A percentile compares a stretch with the other conserved stretches of the same genome.
Conservation (phyloP, 2,797 vertebrate genomes). For the Labeo calbasu region DNA sequence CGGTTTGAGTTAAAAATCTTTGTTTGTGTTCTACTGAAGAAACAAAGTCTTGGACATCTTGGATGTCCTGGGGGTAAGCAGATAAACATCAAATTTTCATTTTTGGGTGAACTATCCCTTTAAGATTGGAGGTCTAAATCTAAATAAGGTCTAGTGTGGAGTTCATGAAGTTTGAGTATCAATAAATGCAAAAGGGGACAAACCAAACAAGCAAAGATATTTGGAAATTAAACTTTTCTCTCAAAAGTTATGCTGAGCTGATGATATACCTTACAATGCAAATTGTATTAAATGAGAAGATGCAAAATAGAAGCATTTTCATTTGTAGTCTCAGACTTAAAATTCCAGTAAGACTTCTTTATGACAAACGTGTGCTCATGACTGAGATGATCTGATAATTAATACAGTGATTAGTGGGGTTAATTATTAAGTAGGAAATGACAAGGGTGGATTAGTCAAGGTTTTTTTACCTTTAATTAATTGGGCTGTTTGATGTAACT, state of each 20-base stretch:
- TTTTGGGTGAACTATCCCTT: no score
- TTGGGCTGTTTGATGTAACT: not conserved
- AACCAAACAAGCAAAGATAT: no score
- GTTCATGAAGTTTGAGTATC: no score
- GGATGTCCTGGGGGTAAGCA: no score
- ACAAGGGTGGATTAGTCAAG: slow-evolving; percentile 5
- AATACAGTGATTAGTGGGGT: not conserved
- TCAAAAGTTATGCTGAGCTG: not conserved
- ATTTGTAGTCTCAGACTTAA: not conserved
- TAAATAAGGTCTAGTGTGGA: no score
- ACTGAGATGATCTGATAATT: slow-evolving; percentile 3
- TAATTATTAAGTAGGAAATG: slow-evolving; percentile 16
- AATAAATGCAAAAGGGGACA: no score
- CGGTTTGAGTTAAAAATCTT: no score
- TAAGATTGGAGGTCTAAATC: no score
- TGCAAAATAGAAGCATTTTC: not conserved
- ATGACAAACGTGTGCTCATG: not conserved
- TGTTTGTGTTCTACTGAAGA: no score
- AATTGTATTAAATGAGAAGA: not conserved
- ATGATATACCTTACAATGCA: not conserved
- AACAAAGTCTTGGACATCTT: no score
- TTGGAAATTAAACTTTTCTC: not conserved
- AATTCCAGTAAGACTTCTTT: not conserved
- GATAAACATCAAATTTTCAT: no score
- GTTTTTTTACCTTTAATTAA: slow-evolving; percentile 3